Percentiles rank a stretch among this genome's conserved stretches.
phyloP scores from a whole-genome alignment of 2,888 invertebrate species.

The Andricus curvator region DNA sequence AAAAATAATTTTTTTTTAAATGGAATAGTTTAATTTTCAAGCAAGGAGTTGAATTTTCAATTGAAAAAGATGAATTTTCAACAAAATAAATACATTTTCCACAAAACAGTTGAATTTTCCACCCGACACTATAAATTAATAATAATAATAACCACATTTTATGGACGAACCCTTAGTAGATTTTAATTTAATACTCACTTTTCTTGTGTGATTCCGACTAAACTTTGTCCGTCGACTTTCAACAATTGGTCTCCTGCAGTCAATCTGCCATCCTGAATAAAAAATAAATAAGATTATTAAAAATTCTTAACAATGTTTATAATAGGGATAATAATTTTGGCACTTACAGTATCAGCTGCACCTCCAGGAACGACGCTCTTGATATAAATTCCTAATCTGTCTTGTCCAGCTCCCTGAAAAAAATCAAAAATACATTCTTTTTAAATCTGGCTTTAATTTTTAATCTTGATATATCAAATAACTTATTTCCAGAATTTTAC shows the following conservation, averaged over 20 bases:
- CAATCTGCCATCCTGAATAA: conserved; percentile 90
- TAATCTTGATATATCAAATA: not conserved
- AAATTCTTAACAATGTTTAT: not conserved
- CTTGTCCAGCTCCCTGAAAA: conserved; percentile 85
- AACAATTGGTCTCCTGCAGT: conserved; percentile 98
- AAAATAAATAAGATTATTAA: conserved; percentile 19
- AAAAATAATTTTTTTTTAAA: no score
- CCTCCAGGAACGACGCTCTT: conserved; percentile 98
- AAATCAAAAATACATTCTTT: conserved; percentile 37
- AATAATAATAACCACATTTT: no score
- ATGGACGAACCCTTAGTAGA: not conserved
- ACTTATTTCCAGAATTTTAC: no score
- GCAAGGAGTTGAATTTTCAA: no score
- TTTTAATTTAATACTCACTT: conserved; percentile 76
- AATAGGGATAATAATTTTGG: conserved; percentile 26
- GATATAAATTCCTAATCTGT: conserved; percentile 97
- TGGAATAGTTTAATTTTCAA: no score
- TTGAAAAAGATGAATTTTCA: no score
- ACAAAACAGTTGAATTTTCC: no score
- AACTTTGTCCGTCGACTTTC: conserved; percentile 97
- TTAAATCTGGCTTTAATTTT: not conserved
- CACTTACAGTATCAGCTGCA: conserved; percentile 88
- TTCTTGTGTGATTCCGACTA: conserved; percentile 88
- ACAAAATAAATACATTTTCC: no score
- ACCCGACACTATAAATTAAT: no score